Evolutionary conservation across 2,113 vertebrate species (phyloP).

Genomic region (Pterocles gutturalis): DNA sequence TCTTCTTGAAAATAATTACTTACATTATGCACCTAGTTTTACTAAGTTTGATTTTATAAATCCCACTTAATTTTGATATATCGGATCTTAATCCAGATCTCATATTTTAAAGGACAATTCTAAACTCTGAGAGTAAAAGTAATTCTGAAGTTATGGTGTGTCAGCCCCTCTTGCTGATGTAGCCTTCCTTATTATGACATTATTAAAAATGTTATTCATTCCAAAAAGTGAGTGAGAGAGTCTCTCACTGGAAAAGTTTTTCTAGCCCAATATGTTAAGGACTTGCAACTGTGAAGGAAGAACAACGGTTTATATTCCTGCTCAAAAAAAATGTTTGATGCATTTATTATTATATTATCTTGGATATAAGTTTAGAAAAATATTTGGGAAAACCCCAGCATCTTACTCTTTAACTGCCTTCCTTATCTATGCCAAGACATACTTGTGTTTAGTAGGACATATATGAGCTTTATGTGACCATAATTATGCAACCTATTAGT

Average conservation of each 20-base stretch:
- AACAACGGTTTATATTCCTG: neutral
- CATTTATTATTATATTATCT: neutral
- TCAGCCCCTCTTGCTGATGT: neutral
- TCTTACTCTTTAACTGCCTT: neutral
- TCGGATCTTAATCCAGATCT: neutral
- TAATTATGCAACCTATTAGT: neutral
- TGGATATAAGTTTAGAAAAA: neutral
- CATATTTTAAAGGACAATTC: neutral
- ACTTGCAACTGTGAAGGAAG: neutral
- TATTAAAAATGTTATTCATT: neutral
- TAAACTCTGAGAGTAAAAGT: neutral
- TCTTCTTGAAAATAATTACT: neutral
- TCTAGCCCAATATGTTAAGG: neutral
- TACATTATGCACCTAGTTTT: neutral
- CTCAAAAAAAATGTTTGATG: neutral
- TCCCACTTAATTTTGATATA: neutral
- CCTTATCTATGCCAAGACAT: neutral
- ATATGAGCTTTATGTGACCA: neutral
- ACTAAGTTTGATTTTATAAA: neutral
- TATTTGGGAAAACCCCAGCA: neutral
- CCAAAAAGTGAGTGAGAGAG: neutral
- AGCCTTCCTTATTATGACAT: fast-evolving
- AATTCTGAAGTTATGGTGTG: neutral
- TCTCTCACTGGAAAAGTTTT: neutral
- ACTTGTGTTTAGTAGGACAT: neutral